Evolutionary conservation across 1,140 invertebrate genomes (phyloP).

Genomic region (Diorhabda carinulata): DNA sequence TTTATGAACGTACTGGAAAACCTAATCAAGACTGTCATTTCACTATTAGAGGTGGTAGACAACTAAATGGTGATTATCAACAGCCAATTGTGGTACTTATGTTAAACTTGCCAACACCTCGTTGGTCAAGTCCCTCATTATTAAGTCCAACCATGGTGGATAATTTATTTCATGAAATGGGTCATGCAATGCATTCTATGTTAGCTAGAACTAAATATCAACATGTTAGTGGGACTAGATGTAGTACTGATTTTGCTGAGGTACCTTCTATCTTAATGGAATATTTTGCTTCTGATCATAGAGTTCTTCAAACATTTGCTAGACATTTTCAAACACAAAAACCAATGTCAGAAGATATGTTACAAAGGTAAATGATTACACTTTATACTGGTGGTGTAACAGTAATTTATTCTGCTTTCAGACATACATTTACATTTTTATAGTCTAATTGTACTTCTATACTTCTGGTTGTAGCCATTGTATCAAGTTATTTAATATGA

Average conservation of each 20-base stretch:
- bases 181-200: slow-evolving; percentile 99
- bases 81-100: slow-evolving; percentile 92
- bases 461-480: not conserved
- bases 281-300: slow-evolving; percentile 88
- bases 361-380: slow-evolving; percentile 1
- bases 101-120: slow-evolving; percentile 76
- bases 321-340: slow-evolving; percentile 88
- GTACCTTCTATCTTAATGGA: slow-evolving; percentile 98
- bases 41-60: slow-evolving; percentile 91
- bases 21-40: slow-evolving; percentile 98
- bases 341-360: slow-evolving; percentile 65
- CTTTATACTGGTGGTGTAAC: not conserved
- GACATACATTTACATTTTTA: not conserved
- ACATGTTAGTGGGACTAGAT: slow-evolving; percentile 95
- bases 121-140: slow-evolving; percentile 72
- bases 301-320: slow-evolving; percentile 82
- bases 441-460: not conserved
- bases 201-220: slow-evolving; percentile 91
- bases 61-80: slow-evolving; percentile 80
- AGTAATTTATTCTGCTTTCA: not conserved
- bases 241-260: slow-evolving; percentile 96
- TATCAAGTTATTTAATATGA: slow-evolving; percentile 47
- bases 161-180: slow-evolving; percentile 98
- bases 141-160: slow-evolving; percentile 82
- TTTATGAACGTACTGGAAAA: slow-evolving; percentile 86